These are phyloP conservation scores for Platycercus adscitus DNA, from an alignment of 2,113 vertebrate species.

Conservation along the genomic window DNA sequence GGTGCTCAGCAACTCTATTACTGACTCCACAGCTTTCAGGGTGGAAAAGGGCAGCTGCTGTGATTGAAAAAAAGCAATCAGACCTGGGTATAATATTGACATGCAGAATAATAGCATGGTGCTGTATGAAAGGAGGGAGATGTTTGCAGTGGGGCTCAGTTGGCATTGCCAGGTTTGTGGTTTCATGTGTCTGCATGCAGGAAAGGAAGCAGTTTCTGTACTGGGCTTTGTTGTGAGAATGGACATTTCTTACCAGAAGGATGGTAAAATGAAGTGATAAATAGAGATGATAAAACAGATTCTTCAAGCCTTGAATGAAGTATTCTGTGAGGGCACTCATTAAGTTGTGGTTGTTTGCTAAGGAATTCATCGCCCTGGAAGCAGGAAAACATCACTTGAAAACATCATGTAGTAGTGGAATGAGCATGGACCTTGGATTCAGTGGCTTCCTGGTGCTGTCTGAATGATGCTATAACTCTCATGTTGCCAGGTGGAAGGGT, in stretches of 20 bases:
- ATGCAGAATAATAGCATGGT: not conserved
- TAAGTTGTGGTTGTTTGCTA: not conserved
- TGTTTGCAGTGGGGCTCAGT: not conserved
- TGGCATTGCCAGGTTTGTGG: not conserved
- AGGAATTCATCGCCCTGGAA: not conserved
- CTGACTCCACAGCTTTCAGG: not conserved
- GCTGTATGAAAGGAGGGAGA: not conserved
- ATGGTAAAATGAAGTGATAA: not conserved
- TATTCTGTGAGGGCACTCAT: no score
- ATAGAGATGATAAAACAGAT: not conserved
- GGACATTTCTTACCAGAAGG: not conserved
- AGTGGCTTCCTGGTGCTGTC: not conserved
- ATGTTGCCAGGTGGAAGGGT: fast-evolving
- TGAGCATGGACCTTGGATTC: not conserved
- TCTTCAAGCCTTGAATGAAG: not conserved
- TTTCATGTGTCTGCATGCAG: not conserved
- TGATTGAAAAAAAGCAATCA: not conserved
- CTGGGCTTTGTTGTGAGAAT: not conserved
- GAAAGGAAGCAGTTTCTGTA: not conserved
- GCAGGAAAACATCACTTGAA: not conserved
- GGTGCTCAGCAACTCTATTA: not conserved
- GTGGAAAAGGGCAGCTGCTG: slow-evolving; percentile 20
- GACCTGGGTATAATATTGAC: not conserved
- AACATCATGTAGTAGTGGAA: not conserved
- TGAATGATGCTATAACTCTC: not conserved